Percentiles rank a stretch among this genome's conserved stretches.
Conservation (phyloP, 2,888 invertebrate species). For the Apoda limacodes region DNA sequence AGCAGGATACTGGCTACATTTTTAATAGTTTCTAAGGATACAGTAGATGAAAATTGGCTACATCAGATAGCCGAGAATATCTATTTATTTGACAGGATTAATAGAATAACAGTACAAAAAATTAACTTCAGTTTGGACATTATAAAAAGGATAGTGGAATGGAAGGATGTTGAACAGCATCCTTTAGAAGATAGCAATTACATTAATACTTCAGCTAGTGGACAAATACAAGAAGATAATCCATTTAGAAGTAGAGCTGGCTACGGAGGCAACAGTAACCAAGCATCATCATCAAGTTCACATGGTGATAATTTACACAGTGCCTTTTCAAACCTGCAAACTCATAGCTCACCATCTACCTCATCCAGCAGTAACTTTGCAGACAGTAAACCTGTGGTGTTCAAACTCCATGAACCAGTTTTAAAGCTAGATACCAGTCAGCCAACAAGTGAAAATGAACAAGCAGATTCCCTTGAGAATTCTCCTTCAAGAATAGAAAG, state of each 20-base stretch:
- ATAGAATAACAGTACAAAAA: slow-evolving; percentile 76
- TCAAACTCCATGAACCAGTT: slow-evolving; percentile 53
- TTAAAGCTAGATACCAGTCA: slow-evolving; percentile 43
- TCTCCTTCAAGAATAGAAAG: slow-evolving; percentile 48
- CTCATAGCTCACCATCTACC: slow-evolving; percentile 44
- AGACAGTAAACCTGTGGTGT: slow-evolving; percentile 30
- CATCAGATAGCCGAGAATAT: slow-evolving; percentile 82
- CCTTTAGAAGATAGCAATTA: slow-evolving; percentile 78
- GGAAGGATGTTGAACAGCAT: slow-evolving; percentile 86
- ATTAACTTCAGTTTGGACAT: slow-evolving; percentile 88
- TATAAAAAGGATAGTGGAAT: slow-evolving; percentile 88
- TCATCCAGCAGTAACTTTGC: slow-evolving; percentile 33
- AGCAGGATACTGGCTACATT: slow-evolving; percentile 85
- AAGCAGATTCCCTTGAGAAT: slow-evolving; percentile 40
- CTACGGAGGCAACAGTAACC: slow-evolving; percentile 31
- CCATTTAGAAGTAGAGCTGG: slow-evolving; percentile 51
- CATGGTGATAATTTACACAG: slow-evolving; percentile 46
- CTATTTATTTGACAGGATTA: slow-evolving; percentile 73
- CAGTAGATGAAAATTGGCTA: slow-evolving; percentile 83
- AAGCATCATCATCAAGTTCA: slow-evolving; percentile 35
- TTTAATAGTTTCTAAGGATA: slow-evolving; percentile 85
- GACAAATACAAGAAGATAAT: slow-evolving; percentile 54
- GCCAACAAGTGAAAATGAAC: slow-evolving; percentile 32
- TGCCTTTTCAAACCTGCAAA: slow-evolving; percentile 62
- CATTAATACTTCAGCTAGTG: slow-evolving; percentile 44